A percentile compares a stretch with the other conserved stretches of the same genome.
Evolutionary conservation across 1,140 invertebrate genomes (phyloP).

Genomic region (Pristionchus pacificus): DNA sequence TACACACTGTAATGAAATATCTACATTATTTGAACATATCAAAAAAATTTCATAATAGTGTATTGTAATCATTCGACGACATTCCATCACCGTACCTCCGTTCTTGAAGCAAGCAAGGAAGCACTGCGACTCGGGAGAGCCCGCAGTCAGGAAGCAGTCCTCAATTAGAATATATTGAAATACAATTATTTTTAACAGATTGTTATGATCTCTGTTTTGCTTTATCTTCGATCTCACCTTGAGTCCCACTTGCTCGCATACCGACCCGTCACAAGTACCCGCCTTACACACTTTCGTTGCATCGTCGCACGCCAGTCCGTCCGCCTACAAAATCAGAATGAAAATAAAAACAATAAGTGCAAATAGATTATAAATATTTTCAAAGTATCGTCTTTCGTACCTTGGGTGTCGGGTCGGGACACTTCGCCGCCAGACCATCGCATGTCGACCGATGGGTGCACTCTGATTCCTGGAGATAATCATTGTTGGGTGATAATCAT

Average conservation of each 20-base stretch:
- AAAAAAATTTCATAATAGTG: slow-evolving; percentile 1
- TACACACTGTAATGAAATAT: slow-evolving; percentile 77
- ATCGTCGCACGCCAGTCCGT: slow-evolving; percentile 69
- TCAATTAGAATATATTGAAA: not conserved
- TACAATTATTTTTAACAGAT: not conserved
- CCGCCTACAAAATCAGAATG: too few relatives aligned
- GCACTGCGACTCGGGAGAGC: slow-evolving; percentile 85
- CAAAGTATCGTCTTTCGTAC: slow-evolving; percentile 70
- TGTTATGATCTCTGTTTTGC: not conserved
- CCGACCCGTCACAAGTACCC: slow-evolving; percentile 83
- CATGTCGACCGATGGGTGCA: slow-evolving; percentile 63
- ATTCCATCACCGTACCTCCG: too few relatives aligned
- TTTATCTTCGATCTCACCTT: too few relatives aligned
- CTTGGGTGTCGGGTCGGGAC: slow-evolving; percentile 75
- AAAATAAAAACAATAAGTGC: too few relatives aligned
- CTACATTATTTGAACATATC: too few relatives aligned
- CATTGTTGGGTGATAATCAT: too few relatives aligned
- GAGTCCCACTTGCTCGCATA: slow-evolving; percentile 88
- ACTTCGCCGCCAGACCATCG: slow-evolving; percentile 65
- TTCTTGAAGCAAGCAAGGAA: slow-evolving; percentile 90
- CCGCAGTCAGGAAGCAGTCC: slow-evolving; percentile 90
- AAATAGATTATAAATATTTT: too few relatives aligned
- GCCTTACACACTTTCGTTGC: slow-evolving; percentile 73
- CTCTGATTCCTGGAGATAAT: slow-evolving; percentile 52
- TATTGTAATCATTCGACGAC: too few relatives aligned